phyloP scores from a whole-genome alignment of 2,888 invertebrate genomes.

The Acanthosoma haemorrhoidale region DNA sequence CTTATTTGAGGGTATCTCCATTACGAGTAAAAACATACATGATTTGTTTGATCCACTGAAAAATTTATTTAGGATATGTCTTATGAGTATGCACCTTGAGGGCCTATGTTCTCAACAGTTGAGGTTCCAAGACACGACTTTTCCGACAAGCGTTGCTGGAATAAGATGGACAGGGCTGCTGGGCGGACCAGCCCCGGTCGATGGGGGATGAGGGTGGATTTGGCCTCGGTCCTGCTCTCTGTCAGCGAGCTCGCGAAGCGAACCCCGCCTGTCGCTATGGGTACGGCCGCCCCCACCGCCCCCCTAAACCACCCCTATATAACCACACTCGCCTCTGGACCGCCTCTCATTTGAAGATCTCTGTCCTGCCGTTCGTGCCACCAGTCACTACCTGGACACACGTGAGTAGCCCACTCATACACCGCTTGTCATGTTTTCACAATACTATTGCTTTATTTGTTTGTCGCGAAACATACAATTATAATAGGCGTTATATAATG shows the following conservation, averaged over 20 bases:
- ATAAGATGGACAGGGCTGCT: background rate
- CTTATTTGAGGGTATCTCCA: no score
- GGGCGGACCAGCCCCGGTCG: background rate
- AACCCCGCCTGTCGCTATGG: background rate
- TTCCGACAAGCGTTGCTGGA: no score
- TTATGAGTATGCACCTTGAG: no score
- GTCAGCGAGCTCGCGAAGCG: background rate
- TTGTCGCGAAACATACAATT: no score
- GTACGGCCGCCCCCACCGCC: background rate
- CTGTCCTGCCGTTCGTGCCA: background rate
- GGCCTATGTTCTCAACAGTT: no score
- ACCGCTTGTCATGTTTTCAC: no score
- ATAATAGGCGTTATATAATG: no score
- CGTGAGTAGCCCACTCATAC: conserved; percentile 16
- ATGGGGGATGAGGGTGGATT: background rate
- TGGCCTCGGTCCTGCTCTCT: background rate
- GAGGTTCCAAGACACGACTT: no score
- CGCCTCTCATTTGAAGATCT: conserved; percentile 26
- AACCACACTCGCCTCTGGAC: conserved; percentile 23
- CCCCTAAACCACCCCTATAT: background rate
- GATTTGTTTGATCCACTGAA: no score
- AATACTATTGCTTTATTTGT: no score
- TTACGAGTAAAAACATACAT: no score
- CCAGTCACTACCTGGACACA: background rate
- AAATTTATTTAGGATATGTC: no score